Conservation (phyloP, 1,140 invertebrate species). For the Papilio glaucus region DNA sequence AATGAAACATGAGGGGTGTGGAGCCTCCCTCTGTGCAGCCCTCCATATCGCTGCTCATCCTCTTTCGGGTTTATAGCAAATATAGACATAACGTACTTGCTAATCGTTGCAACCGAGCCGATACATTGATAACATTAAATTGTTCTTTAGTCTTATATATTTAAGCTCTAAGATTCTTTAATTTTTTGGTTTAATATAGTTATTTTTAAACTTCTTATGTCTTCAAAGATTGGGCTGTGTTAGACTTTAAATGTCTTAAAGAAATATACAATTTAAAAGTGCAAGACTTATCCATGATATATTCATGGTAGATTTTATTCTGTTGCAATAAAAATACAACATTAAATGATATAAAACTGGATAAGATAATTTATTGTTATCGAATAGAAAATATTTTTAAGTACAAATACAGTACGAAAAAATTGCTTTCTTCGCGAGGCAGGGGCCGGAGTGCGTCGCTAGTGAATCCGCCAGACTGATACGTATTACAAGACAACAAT, state of each 20-base stretch:
- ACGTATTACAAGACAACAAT: constrained; percentile 47
- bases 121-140: neutral
- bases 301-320: neutral
- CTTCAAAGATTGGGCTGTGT: no score
- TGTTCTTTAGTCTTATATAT: neutral
- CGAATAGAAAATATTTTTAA: neutral
- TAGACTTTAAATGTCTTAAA: no score
- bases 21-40: constrained; percentile 64
- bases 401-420: neutral
- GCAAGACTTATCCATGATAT: no score
- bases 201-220: neutral
- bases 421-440: neutral
- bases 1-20: constrained; percentile 81
- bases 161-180: neutral
- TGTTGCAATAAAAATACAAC: neutral
- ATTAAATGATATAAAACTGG: neutral
- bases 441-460: constrained; percentile 35
- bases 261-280: no score
- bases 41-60: constrained; percentile 62
- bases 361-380: neutral
- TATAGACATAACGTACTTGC: constrained; percentile 58
- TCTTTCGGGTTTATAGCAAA: constrained; percentile 54
- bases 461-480: neutral
- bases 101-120: constrained; percentile 54
- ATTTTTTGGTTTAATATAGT: neutral